These are phyloP conservation scores for Oreotrochilus melanogaster DNA, from an alignment of 2,113 vertebrate species.

Conservation along the genomic window DNA sequence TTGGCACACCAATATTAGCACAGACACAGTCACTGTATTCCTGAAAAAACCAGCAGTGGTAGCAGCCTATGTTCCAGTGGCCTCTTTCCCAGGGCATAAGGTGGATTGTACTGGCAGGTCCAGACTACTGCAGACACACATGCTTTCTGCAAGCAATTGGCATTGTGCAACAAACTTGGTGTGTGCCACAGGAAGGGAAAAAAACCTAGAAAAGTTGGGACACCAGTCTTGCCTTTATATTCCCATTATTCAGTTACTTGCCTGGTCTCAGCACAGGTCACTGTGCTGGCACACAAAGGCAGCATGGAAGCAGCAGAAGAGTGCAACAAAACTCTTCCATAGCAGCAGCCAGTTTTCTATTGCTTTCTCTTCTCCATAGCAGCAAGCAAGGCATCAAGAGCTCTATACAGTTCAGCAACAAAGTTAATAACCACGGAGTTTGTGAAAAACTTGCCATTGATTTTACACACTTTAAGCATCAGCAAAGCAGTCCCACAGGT, in stretches of 20 bases:
- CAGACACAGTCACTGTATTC: background rate
- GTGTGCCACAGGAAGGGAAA: background rate
- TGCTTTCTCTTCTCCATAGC: background rate
- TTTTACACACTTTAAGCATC: background rate
- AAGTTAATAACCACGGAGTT: background rate
- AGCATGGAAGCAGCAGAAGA: background rate
- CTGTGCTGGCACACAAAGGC: background rate
- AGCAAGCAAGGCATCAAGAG: background rate
- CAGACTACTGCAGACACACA: background rate
- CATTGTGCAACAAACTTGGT: rapidly evolving
- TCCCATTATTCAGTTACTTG: background rate
- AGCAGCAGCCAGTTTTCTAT: background rate
- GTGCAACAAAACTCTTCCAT: background rate
- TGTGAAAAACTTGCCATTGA: background rate
- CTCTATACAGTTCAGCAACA: background rate
- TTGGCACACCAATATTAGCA: background rate
- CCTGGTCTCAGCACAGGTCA: background rate
- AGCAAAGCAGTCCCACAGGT: background rate
- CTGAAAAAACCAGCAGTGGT: background rate
- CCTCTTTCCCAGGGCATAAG: background rate
- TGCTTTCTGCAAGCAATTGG: background rate
- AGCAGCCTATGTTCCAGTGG: background rate
- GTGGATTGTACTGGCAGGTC: background rate
- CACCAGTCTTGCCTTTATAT: background rate
- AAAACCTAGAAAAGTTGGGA: background rate